Evolutionary conservation across 37 sponge, comb jelly and placozoan species (phyloP).

Genomic region (Aplysina aerophoba): DNA sequence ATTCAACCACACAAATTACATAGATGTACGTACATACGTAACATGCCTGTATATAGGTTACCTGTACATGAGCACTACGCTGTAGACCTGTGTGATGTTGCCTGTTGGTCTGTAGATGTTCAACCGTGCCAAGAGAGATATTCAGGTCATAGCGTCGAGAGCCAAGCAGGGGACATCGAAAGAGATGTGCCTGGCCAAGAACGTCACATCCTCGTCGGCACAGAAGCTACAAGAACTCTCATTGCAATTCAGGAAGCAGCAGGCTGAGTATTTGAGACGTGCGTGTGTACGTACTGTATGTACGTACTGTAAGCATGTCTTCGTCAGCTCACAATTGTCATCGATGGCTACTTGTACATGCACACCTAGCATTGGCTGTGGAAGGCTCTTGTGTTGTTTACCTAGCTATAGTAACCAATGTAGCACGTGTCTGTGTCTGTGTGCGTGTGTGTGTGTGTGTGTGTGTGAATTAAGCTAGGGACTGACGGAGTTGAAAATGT

Average conservation of each 20-base stretch:
- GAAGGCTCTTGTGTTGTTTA: too few species aligned
- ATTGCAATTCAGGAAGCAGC: constrained; percentile 73
- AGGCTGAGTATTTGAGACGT: constrained; percentile 87
- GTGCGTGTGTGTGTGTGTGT: constrained; percentile 19
- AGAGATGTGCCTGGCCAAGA: constrained; percentile 83
- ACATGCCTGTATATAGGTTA: too few species aligned
- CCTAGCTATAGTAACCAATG: too few species aligned
- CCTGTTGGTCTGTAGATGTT: constrained; percentile 73
- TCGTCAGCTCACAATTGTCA: too few species aligned
- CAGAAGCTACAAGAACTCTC: constrained; percentile 87
- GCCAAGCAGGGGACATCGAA: constrained; percentile 72
- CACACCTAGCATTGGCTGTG: too few species aligned
- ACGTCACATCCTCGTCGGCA: constrained; percentile 85
- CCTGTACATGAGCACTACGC: too few species aligned
- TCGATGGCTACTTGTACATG: too few species aligned
- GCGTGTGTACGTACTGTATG: constrained; percentile 22
- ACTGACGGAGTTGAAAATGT: too few species aligned
- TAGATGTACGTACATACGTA: too few species aligned
- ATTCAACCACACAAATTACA: too few species aligned
- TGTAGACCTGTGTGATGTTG: background rate
- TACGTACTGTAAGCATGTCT: background rate
- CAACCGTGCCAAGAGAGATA: constrained; percentile 67
- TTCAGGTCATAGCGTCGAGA: constrained; percentile 63
- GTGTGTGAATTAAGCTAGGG: background rate
- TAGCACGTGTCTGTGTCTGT: constrained; percentile 6